Evolutionary conservation across 2,113 vertebrate genomes (phyloP).

Genomic region (Apteryx mantelli): DNA sequence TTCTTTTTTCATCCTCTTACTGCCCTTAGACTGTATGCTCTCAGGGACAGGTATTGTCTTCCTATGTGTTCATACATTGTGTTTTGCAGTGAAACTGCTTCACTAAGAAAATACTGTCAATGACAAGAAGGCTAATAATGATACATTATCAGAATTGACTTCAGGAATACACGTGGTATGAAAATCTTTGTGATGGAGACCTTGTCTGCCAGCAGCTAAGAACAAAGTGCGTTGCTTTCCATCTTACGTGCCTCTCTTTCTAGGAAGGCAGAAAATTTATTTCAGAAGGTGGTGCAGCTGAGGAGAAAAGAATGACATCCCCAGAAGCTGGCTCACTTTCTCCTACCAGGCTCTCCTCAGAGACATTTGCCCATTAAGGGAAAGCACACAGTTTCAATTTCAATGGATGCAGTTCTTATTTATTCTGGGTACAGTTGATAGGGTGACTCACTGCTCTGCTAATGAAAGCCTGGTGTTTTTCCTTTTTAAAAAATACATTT

Average conservation of each 20-base stretch:
- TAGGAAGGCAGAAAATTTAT: not conserved
- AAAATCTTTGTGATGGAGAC: not conserved
- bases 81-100: not conserved
- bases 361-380: slow-evolving; percentile 54
- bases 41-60: not conserved
- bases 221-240: not conserved
- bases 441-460: slow-evolving; percentile 69
- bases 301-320: slow-evolving; percentile 50
- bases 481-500: slow-evolving; percentile 58
- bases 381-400: slow-evolving; percentile 62
- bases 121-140: not conserved
- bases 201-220: not conserved
- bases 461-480: slow-evolving; percentile 52
- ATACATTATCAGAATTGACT: not conserved
- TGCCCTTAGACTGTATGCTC: not conserved
- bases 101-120: not conserved
- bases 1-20: not conserved
- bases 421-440: slow-evolving; percentile 67
- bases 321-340: slow-evolving; percentile 58
- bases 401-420: slow-evolving; percentile 63
- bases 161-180: not conserved
- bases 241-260: not conserved
- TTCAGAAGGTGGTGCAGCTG: slow-evolving; percentile 2
- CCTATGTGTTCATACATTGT: not conserved
- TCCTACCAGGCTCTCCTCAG: slow-evolving; percentile 35